Base-by-base conservation (phyloP, 2,797 vertebrate species). In the Falco naumanni region DNA sequence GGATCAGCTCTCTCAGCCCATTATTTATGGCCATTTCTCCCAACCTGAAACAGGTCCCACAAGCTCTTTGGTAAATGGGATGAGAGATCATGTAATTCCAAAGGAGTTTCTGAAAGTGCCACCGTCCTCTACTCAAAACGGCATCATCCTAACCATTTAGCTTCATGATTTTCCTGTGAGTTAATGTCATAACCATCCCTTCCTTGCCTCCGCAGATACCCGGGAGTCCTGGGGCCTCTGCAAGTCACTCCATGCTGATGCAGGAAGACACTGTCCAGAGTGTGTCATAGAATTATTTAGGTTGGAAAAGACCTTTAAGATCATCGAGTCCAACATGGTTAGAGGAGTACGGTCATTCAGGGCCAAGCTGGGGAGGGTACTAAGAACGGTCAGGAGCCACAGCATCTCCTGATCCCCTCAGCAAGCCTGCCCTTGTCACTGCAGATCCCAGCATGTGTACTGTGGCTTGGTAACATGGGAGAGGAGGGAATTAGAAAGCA, bases 11-110 rank as follows among this genome's bases (percentile, higher is more conserved):
- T 88, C 88, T 90, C 2, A 0, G 28, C 33, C 94, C 69, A 45
- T 90, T 85, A 87, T 81, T 85, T 92, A 83, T 28, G n/a, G 39
- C 61, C 39, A 25, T 83, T 90, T 93, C 47, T 87, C 45, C 78
- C 20, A 54, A 20, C 28, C 31, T 51, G 68, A 87, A 85, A 83
- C 1, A 1, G 33, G 68, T 64, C 24, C 39, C 54, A 39, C 41
- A 61, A 74, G 78, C 47, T 45, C 61, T 82, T 43, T 83, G 41
- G 4, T 68, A 69, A 92, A 22, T 5, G 15, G 20, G 53, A 24
- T 37, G 53, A 80, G 71, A 85, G 39, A 70, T 68, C 47, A 51
- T 33, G 53, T 68, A 61, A 79, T 71, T 92, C 71, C 31, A 47
- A 39, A 51, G 60, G 63, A 80, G 33, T 54, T 77, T 85, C 71